Evolutionary conservation across 2,113 vertebrate species (phyloP), one percentile per base, ranked within the genome.

Genomic region (Erythrocebus patas): DNA sequence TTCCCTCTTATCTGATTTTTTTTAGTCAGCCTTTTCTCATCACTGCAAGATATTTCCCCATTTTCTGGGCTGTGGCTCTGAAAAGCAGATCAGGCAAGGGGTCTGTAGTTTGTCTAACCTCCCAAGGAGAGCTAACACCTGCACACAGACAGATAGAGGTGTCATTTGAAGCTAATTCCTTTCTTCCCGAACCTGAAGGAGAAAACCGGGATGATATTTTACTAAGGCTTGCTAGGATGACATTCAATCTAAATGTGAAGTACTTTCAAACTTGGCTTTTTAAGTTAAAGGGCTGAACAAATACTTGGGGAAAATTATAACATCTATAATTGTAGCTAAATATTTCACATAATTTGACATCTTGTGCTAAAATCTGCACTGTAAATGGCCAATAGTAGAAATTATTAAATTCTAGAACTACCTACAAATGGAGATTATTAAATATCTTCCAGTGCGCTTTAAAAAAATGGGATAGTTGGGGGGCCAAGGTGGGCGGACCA

Each of bases 381-480:
- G 6, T 40, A 66, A 78, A 25, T 86, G 91, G 81, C 80, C 61
- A 66, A 22, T 40, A 68, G 40, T 27, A 90, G 79, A 32, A 91
- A 70, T 86, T 70, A 50, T 89, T 93, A 96, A 79, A 68, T 50
- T 48, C 52, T 75, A 92, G 14, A 92, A 83, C 66, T 66, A 89
- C 27, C 66, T 95, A 57, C 84, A 72, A 61, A 48, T 95, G 38
- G n/a, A 73, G 14, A 68, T 50, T 48, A 94, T 83, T 91, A 35
- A 68, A 59, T 50, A n/a, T 57, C 30, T 95, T 72, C 35, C 55
- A 85, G 32, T 8, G 4, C 30, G 64, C 5, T 72, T 38, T 40
- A 91, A 61, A 82, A 76, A n/a, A 96, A 70, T 45, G 35, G 8
- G 30, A 72, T 38, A 78, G 45, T 64, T 30, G 61, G 61, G 27